Percentiles rank a stretch among this genome's conserved stretches.
Evolutionary conservation across 1,140 invertebrate species (phyloP).

Genomic region (Drosophila hydei): DNA sequence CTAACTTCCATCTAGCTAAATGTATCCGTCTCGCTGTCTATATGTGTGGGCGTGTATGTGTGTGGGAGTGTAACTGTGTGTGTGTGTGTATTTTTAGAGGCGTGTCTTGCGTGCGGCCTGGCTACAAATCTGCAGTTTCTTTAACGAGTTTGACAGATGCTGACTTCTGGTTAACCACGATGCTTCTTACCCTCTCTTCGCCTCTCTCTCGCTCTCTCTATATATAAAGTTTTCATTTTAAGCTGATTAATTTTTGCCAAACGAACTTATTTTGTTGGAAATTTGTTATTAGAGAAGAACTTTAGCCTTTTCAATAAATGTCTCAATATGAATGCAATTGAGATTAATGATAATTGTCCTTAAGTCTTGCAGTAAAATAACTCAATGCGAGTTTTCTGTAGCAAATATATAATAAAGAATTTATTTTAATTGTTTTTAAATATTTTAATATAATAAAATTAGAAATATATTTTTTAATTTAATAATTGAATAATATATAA

Average conservation of each 20-base stretch:
- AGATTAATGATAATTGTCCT: no score
- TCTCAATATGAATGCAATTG: no score
- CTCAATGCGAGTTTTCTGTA: no score
- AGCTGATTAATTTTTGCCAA: conserved; percentile 31
- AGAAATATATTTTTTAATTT: no score
- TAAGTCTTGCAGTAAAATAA: no score
- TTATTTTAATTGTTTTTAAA: no score
- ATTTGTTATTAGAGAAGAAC: background rate
- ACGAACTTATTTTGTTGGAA: conserved; percentile 1
- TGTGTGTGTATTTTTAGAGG: conserved; percentile 14
- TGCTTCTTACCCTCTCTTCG: no score
- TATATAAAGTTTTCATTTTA: conserved; percentile 13
- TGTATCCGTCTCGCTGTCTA: conserved; percentile 9
- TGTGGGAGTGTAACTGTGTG: conserved; percentile 8
- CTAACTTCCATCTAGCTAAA: conserved; percentile 24
- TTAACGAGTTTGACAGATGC: conserved; percentile 62
- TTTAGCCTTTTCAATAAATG: background rate
- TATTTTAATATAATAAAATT: no score
- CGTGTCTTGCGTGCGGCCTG: conserved; percentile 26
- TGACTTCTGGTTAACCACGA: conserved; percentile 48
- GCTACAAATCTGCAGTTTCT: conserved; percentile 23
- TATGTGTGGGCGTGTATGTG: background rate
- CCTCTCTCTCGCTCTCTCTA: background rate
- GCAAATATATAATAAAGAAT: no score
- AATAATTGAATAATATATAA: no score